Evolutionary conservation across 2,888 invertebrate species (phyloP), one percentile per base, ranked within the genome.

Genomic region (Hesperia comma): DNA sequence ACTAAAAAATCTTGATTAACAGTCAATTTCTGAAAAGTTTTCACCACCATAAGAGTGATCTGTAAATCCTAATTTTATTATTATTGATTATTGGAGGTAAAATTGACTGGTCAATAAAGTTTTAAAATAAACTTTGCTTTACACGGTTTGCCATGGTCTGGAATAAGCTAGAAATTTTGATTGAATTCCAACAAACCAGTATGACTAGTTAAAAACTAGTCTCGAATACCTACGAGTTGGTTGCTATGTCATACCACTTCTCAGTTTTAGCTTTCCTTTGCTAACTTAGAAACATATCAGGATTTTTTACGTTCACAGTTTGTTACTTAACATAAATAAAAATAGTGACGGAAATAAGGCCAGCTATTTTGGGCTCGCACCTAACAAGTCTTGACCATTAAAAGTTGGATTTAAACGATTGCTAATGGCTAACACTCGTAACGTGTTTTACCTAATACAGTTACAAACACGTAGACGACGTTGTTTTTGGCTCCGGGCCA

Each of bases 391-490:
- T 63, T 26, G 40, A 49, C 55, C 37, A 21, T 63, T 51, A 51
- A 51, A 26, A 51, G 51, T 37, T 4, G 15, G 56, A 32, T 49
- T 63, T 56, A 56, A 57, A 21, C 55, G 63, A 43, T 33, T 6
- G 56, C 33, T 63, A 40, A 63, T 40, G 21, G 32, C 2, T 17
- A 32, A 1, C 57, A 40, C 5, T 43, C 46, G 53, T 56, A 46
- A 60, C 54, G 7, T 15, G 66, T 40, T 60, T 66, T 60, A 53
- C 66, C 60, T 43, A 54, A 43, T 66, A 66, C n/a, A 33, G 40
- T 51, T 43, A 51, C 43, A 54, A 7, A 8, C 32, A 37, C 37
- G 37, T 63, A 55, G 19, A n/a, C 10, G 55, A 8, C 19, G 19
- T 6, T 46, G 56, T 63, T 55, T 26, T 8, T 12, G 19, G 37